Evolutionary conservation across 2,888 invertebrate species (phyloP).

Genomic region (Hirtodrosophila duncani): DNA sequence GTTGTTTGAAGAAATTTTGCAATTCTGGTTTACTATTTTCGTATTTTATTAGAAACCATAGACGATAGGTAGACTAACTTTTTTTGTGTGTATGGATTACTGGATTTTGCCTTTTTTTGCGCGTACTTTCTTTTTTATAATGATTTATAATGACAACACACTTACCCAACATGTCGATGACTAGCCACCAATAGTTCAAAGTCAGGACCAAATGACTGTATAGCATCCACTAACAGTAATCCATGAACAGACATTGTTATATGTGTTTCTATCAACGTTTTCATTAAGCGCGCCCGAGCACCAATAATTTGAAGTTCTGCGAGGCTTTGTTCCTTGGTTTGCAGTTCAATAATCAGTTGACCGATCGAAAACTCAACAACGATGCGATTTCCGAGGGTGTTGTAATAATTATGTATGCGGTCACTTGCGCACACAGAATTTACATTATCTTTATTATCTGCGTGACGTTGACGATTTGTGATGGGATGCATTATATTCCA

Average conservation of each 20-base stretch:
- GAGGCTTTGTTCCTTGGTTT: conserved; percentile 91
- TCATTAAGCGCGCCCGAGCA: conserved; percentile 87
- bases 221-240: conserved; percentile 93
- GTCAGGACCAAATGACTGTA: conserved; percentile 96
- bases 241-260: conserved; percentile 94
- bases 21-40: too few relatives aligned
- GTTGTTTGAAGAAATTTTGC: too few relatives aligned
- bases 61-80: too few relatives aligned
- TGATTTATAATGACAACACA: too few relatives aligned
- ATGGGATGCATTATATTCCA: conserved; percentile 79
- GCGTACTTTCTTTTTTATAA: too few relatives aligned
- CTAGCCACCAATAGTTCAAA: conserved; percentile 96
- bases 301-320: conserved; percentile 96
- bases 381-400: conserved; percentile 81
- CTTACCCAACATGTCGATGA: conserved; percentile 93
- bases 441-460: conserved; percentile 23
- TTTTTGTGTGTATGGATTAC: too few relatives aligned
- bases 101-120: too few relatives aligned
- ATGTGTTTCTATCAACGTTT: conserved; percentile 86
- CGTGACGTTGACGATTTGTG: conserved; percentile 34
- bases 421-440: conserved; percentile 28
- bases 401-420: conserved; percentile 23
- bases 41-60: too few relatives aligned
- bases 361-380: conserved; percentile 93
- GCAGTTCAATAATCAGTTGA: conserved; percentile 91